phyloP scores from a whole-genome alignment of 2,113 vertebrate species.

The Rhinopomastus cyanomelas region DNA sequence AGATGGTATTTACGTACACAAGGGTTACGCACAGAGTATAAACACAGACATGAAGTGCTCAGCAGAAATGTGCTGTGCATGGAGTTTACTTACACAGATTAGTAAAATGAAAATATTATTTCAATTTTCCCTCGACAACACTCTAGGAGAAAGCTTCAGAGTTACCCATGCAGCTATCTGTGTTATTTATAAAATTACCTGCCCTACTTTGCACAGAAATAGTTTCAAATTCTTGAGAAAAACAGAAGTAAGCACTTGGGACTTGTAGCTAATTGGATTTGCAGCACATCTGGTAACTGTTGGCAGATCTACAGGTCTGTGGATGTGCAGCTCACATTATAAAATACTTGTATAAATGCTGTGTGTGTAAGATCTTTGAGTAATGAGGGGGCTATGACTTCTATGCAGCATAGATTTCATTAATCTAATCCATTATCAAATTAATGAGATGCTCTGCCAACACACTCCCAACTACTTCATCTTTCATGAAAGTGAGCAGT shows the following conservation, averaged over 20 bases:
- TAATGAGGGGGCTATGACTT: neutral
- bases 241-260: neutral
- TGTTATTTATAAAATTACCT: neutral
- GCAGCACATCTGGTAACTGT: neutral
- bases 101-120: neutral
- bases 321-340: neutral
- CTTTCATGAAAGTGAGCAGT: neutral
- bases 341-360: neutral
- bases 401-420: neutral
- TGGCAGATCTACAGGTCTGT: neutral
- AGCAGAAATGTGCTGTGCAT: neutral
- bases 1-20: neutral
- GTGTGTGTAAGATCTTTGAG: neutral
- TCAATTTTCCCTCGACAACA: neutral
- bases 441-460: neutral
- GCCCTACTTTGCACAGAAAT: neutral
- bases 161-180: neutral
- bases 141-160: neutral
- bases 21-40: neutral
- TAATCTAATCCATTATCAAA: neutral
- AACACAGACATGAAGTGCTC: neutral
- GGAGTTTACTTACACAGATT: neutral
- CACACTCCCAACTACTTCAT: neutral
- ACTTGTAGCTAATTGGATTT: neutral
- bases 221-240: neutral